phyloP scores from a whole-genome alignment of 1,140 invertebrate species.

The Pollicipes pollicipes region DNA sequence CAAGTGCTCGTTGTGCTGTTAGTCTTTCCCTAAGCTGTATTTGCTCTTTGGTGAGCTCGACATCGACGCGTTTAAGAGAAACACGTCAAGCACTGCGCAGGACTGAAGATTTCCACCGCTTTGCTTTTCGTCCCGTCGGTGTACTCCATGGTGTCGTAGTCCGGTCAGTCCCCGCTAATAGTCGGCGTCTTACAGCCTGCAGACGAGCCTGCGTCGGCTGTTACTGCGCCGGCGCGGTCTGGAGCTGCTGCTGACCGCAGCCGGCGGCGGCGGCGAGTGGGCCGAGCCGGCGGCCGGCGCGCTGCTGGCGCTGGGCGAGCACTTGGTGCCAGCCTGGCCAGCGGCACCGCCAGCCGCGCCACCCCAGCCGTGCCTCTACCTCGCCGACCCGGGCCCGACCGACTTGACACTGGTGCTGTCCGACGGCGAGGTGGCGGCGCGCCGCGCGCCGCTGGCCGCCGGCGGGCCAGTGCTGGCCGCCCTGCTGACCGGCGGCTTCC shows the following conservation, averaged over 20 bases:
- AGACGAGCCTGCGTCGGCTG: not conserved
- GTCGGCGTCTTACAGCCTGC: not conserved
- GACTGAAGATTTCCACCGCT: too few species aligned
- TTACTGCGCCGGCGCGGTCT: not conserved
- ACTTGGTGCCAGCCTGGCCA: not conserved
- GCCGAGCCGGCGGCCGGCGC: too few species aligned
- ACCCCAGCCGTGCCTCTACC: not conserved
- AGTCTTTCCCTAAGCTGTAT: too few species aligned
- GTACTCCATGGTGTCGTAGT: too few species aligned
- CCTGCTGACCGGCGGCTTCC: constrained; percentile 3
- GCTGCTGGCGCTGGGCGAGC: not conserved
- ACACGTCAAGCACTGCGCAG: too few species aligned
- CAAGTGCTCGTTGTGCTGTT: too few species aligned
- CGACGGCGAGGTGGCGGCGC: not conserved
- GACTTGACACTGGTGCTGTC: not conserved
- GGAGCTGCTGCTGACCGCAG: not conserved
- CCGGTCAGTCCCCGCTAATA: too few species aligned
- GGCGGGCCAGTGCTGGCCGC: constrained; percentile 1
- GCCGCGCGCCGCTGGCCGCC: not conserved
- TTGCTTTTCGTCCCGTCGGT: too few species aligned
- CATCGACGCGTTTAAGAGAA: too few species aligned
- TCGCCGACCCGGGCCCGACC: not conserved
- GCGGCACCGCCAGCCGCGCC: too few species aligned
- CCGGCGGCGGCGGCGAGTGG: not conserved
- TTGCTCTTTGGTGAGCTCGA: too few species aligned